Conservation (phyloP, 2,113 vertebrate genomes). For the Melanotaenia duboulayi region DNA sequence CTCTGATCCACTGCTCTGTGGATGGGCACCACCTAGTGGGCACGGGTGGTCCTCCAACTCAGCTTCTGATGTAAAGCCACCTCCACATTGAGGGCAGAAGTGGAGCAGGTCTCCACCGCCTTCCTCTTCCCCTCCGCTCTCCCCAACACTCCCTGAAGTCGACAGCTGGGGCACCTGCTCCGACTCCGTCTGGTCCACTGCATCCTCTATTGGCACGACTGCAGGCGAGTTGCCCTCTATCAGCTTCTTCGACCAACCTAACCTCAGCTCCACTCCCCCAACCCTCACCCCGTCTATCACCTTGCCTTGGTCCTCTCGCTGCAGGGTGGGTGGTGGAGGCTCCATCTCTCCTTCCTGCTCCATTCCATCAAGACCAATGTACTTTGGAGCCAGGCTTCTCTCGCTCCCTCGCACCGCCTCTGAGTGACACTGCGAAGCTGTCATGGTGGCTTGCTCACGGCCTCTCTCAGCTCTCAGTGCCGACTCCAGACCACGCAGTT, state of each 20-base stretch:
- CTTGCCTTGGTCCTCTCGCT: constrained; percentile 62
- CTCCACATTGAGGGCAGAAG: constrained; percentile 81
- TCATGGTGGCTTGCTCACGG: constrained; percentile 68
- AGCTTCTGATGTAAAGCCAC: constrained; percentile 73
- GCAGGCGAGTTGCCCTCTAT: constrained; percentile 49
- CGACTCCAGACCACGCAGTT: constrained; percentile 79
- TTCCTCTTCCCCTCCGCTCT: constrained; percentile 73
- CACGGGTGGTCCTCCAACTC: constrained; percentile 82
- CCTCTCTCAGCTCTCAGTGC: constrained; percentile 79
- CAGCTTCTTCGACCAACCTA: constrained; percentile 68
- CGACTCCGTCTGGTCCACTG: constrained; percentile 37
- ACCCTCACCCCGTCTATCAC: constrained; percentile 52
- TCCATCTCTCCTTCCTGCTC: constrained; percentile 78
- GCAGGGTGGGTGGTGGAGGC: constrained; percentile 59
- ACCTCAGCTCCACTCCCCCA: constrained; percentile 27
- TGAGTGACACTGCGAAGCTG: constrained; percentile 36
- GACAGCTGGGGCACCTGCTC: constrained; percentile 66
- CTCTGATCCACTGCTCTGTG: constrained; percentile 68
- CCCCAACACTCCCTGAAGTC: constrained; percentile 63
- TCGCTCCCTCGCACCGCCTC: constrained; percentile 28
- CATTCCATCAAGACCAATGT: constrained; percentile 84
- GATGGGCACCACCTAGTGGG: constrained; percentile 70
- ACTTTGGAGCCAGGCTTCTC: constrained; percentile 68
- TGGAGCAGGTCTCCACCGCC: constrained; percentile 75
- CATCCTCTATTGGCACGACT: constrained; percentile 24